Evolutionary conservation across 2,797 vertebrate genomes (phyloP).

Genomic region (Cirrhinus mrigala): DNA sequence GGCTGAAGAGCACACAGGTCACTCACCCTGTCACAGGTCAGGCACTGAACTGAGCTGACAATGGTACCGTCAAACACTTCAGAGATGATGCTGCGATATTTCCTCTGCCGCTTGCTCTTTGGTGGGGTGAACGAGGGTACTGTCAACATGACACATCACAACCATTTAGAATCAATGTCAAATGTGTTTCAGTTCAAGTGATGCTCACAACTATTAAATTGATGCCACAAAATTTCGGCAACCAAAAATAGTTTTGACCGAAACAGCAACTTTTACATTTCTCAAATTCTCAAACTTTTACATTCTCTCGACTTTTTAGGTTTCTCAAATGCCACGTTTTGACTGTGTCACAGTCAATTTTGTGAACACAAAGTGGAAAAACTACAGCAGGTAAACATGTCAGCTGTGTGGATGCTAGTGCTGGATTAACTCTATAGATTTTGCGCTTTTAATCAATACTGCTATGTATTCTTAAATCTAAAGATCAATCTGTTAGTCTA

Average conservation of each 20-base stretch:
- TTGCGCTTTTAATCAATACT: neutral
- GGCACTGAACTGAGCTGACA: constrained; percentile 97
- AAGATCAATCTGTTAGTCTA: neutral
- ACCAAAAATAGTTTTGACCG: neutral
- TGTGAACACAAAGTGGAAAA: neutral
- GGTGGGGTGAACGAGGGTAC: constrained; percentile 81
- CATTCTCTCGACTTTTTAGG: too few relatives aligned
- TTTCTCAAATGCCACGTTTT: neutral
- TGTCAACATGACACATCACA: constrained; percentile 52
- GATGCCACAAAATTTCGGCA: too few relatives aligned
- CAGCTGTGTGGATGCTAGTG: too few relatives aligned
- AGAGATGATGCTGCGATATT: constrained; percentile 95
- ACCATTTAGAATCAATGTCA: neutral
- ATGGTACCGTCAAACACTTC: constrained; percentile 98
- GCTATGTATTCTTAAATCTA: neutral
- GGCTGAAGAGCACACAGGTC: neutral
- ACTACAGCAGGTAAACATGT: neutral
- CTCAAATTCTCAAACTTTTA: too few relatives aligned
- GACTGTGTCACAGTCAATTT: neutral
- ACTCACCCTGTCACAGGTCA: constrained; percentile 97
- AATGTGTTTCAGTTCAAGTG: neutral
- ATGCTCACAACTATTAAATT: neutral
- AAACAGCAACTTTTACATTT: neutral
- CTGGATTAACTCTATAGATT: neutral
- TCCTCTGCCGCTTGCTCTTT: constrained; percentile 94